Evolutionary conservation across 2,113 vertebrate genomes (phyloP).

Genomic region (Onychostoma macrolepis): DNA sequence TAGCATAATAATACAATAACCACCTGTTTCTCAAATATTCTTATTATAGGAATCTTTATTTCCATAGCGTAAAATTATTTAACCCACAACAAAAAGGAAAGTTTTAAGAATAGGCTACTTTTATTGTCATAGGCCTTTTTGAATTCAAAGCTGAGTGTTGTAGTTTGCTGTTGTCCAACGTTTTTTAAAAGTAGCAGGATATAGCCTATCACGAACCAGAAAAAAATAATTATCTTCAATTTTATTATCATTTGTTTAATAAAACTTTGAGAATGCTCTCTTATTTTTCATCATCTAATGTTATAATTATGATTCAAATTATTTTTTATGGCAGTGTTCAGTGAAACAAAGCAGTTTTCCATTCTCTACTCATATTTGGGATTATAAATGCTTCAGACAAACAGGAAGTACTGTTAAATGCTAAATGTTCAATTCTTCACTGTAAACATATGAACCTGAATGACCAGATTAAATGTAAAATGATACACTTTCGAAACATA

Average conservation of each 20-base stretch:
- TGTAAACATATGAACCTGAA: background rate
- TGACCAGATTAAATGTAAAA: background rate
- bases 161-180: background rate
- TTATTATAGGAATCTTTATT: background rate
- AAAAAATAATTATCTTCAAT: too few relatives aligned
- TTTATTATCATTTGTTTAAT: too few relatives aligned
- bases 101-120: background rate
- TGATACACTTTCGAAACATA: background rate
- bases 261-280: background rate
- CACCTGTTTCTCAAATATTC: background rate
- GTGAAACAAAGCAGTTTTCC: background rate
- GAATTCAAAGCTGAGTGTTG: background rate
- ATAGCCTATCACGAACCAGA: too few relatives aligned
- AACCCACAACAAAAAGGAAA: too few relatives aligned
- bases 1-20: too few relatives aligned
- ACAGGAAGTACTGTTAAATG: background rate
- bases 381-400: background rate
- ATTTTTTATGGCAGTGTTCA: background rate
- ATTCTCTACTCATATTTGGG: background rate
- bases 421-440: background rate
- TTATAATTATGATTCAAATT: background rate
- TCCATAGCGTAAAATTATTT: background rate
- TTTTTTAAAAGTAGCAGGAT: background rate
- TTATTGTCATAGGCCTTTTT: background rate
- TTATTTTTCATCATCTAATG: background rate